Percentiles rank a stretch among this genome's conserved stretches.
Conservation (phyloP, 2,113 vertebrate species). For the Pangasianodon gigas region DNA sequence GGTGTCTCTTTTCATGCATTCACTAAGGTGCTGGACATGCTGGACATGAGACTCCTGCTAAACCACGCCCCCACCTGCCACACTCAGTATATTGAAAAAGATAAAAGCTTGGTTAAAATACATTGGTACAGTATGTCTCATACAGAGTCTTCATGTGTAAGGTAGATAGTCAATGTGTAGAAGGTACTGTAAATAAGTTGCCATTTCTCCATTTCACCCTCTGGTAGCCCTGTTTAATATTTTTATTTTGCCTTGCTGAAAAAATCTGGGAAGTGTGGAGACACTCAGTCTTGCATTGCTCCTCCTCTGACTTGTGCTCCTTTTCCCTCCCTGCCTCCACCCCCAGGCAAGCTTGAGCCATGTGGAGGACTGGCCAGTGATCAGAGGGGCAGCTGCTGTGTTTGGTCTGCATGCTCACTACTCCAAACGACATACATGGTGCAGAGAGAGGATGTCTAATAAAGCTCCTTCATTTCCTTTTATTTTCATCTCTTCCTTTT, state of each 20-base stretch:
- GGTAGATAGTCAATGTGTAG: no score
- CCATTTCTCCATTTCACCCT: background rate
- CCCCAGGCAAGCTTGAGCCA: conserved; percentile 36
- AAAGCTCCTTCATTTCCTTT: conserved; percentile 48
- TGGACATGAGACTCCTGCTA: no score
- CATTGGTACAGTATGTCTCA: no score
- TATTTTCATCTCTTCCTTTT: conserved; percentile 5
- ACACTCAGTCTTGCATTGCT: background rate
- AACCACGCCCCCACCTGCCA: no score
- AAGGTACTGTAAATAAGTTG: no score
- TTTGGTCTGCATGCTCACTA: conserved; percentile 38
- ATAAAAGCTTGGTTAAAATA: no score
- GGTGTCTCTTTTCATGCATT: no score
- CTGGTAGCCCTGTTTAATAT: background rate
- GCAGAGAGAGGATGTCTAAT: conserved; percentile 30
- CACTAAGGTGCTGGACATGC: no score
- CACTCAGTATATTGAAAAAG: no score
- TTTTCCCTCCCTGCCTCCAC: background rate
- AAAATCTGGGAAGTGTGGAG: background rate
- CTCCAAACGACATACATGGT: conserved; percentile 31
- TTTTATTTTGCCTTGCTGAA: background rate
- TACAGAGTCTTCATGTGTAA: no score
- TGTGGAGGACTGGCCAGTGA: conserved; percentile 47
- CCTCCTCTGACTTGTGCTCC: background rate
- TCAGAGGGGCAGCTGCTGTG: conserved; percentile 22